Conservation (phyloP, 2,113 vertebrate species). For the Gymnarchus niloticus region DNA sequence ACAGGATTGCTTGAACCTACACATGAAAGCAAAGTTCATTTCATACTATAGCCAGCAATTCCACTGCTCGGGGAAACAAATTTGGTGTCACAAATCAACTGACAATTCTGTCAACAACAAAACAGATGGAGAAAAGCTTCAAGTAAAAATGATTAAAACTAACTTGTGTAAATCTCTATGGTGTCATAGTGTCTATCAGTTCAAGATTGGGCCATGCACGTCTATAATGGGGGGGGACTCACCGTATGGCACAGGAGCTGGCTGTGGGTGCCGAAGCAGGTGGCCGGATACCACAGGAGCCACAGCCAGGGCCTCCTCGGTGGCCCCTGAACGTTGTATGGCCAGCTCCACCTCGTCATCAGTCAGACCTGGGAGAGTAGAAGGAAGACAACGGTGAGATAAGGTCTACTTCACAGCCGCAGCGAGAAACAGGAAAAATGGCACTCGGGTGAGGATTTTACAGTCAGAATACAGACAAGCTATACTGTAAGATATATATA, state of each 20-base stretch:
- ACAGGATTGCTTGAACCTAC: too few relatives aligned
- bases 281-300: slow-evolving; percentile 51
- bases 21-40: too few relatives aligned
- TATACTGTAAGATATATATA: too few relatives aligned
- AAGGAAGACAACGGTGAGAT: background rate
- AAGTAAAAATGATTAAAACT: too few relatives aligned
- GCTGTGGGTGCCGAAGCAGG: slow-evolving; percentile 61
- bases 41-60: too few relatives aligned
- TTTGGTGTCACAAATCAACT: too few relatives aligned
- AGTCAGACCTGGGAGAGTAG: slow-evolving; percentile 73
- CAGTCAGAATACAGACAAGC: too few relatives aligned
- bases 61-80: too few relatives aligned
- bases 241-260: slow-evolving; percentile 66
- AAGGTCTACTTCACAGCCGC: background rate
- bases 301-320: slow-evolving; percentile 65
- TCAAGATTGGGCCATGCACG: too few relatives aligned
- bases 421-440: background rate
- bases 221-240: slow-evolving; percentile 49
- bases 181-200: background rate
- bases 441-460: too few relatives aligned
- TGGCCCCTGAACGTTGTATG: slow-evolving; percentile 81
- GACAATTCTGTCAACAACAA: background rate
- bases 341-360: slow-evolving; percentile 91
- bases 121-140: too few relatives aligned
- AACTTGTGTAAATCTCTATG: background rate